Base-by-base conservation (phyloP, 1,140 invertebrate species). In the Drosophila micromelanica region DNA sequence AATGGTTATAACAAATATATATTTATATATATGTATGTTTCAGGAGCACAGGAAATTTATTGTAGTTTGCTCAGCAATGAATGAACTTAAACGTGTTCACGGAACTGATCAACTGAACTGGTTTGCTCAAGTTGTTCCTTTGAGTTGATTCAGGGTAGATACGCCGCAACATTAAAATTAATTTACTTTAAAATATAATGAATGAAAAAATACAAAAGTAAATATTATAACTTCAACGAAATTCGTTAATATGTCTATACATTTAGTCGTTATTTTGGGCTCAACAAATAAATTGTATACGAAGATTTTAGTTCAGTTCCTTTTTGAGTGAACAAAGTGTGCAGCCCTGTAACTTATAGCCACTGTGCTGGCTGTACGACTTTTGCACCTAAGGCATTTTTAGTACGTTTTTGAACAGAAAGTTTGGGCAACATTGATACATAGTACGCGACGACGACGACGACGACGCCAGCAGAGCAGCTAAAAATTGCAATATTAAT, bases 381-480 rank as follows among this genome's bases (percentile, higher is more conserved):
- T 45, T 54, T 32, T 55, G 20, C 15, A 40, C 12, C 9, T 43
- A 43, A 12, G 61, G 5, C 23, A 56, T 57, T 57, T 72, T 72
- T 51, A 57, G 69, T 51, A 51, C 30, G 23, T 72, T 65, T 11
- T 15, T 23, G 6, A 46, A 48, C 8, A 0, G 4, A 3, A 12
- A 27, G 27, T n/a, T n/a, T 52, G 43, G 37, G 35, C 57, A 52
- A 68, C 73, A 76, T 57, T 80, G 69, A 20, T 55, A 59, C 68
- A 76, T 51, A 64, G 73, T 76, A 76, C 68, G 71, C 63, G 71
- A 69, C 65, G 73, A 80, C 69, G 49, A 51, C 49, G 80, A 85
- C 80, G 49, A 52, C 49, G 80, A 85, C 80, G 80, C 80, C 73
- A 84, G 80, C 77, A 85, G 80, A 82, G 74, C 81, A 84, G 65